A percentile compares a stretch with the other conserved stretches of the same genome.
phyloP scores from a whole-genome alignment of 2,113 vertebrate species.

The Ascaphus truei region DNA sequence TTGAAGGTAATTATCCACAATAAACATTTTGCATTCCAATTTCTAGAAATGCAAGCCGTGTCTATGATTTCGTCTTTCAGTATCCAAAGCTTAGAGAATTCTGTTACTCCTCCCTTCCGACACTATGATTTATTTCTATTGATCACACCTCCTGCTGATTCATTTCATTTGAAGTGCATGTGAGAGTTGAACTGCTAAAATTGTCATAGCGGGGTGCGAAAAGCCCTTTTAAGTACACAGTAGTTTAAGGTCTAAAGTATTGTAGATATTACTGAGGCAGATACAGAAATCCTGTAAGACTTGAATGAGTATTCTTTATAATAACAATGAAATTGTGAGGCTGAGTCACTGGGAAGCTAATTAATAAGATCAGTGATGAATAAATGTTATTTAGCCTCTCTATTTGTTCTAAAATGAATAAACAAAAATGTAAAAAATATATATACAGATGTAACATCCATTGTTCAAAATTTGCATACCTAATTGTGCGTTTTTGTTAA shows the following conservation, averaged over 20 bases:
- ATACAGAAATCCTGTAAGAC: neutral
- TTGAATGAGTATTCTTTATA: neutral
- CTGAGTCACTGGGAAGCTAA: neutral
- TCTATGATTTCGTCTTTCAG: neutral
- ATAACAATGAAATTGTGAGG: neutral
- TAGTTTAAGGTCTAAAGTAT: constrained; percentile 19
- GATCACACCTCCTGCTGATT: constrained; percentile 34
- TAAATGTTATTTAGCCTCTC: neutral
- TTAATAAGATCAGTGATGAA: neutral
- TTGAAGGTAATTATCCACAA: constrained; percentile 11
- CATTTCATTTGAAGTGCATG: constrained; percentile 33
- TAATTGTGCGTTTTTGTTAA: too few species aligned
- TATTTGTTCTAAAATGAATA: neutral
- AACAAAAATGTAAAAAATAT: neutral
- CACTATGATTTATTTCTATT: constrained; percentile 37
- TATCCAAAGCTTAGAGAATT: neutral
- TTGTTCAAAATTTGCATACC: too few species aligned
- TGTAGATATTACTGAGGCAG: neutral
- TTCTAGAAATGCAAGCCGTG: neutral
- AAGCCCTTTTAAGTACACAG: constrained; percentile 30
- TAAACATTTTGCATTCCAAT: neutral
- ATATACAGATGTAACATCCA: too few species aligned
- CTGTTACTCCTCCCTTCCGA: constrained; percentile 4
- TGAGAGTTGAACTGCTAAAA: constrained; percentile 33
- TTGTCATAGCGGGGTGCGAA: constrained; percentile 34